Base-by-base conservation (phyloP, 1,140 invertebrate species). In the Euborellia annulipes region DNA sequence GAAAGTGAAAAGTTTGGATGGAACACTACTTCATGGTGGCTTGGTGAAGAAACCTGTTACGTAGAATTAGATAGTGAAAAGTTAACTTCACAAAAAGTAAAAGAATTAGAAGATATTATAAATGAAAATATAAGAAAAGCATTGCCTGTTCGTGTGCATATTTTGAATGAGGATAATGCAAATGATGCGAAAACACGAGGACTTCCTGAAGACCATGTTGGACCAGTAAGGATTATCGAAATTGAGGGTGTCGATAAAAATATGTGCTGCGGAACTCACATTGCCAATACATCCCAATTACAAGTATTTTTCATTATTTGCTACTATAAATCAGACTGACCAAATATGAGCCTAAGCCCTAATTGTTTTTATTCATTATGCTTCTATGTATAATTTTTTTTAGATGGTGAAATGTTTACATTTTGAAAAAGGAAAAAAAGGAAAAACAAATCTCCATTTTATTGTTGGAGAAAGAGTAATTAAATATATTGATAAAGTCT, bases 241-340 rank as follows among this genome's bases (percentile, higher is more conserved):
- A 84, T 83, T 46, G 67, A 71, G 34, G 71, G 70, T 32, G 58
- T 87, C 36, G 84, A 88, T 50, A 69, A 71, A 27, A 85, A 85
- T 55, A 76, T 87, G 70, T 90, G 85, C 60, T 90, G 85, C 65
- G 85, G 85, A 17, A 90, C 85, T 1, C 85, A 90, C 64, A 80
- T 88, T 2, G 69, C 68, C 2, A 85, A 83, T 63, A 62, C 86
- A 23, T 70, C 73, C 50, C 80, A 89, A 57, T 62, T 90, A 36
- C 85, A 89, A 70, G 71, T 73, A 54, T 14, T 20, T 42, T 42
- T 38, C 36, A 38, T 42, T 39, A 39, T 39, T 39, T 39, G 4
- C 19, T 6, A 17, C 37, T 39, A n/a, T 27, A 27, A 6, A 27
- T 27, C 23, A 27, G 11, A n/a, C n/a, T n/a, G n/a, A n/a, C n/a